phyloP scores from a whole-genome alignment of 2,888 invertebrate species.

The Plebejus melissa region DNA sequence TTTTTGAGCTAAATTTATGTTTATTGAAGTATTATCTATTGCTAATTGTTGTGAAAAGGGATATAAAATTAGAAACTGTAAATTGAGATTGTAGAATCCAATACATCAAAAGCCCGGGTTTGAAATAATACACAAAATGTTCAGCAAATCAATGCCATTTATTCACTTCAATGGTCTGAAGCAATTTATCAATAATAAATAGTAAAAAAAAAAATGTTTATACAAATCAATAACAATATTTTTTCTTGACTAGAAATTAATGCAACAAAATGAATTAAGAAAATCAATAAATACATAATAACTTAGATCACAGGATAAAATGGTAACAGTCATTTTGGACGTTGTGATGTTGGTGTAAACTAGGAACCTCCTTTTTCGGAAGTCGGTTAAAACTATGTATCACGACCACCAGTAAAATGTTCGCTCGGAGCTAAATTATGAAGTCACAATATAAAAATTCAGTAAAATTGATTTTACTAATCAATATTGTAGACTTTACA shows the following conservation, averaged over 20 bases:
- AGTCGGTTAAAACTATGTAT: background rate
- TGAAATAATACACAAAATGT: constrained; percentile 27
- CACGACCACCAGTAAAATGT: constrained; percentile 17
- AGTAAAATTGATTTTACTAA: constrained; percentile 10
- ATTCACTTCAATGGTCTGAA: constrained; percentile 68
- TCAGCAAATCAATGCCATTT: constrained; percentile 56
- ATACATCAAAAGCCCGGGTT: background rate
- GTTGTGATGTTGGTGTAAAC: constrained; percentile 11
- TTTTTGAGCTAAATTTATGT: too few species aligned
- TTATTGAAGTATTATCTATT: too few species aligned
- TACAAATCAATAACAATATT: constrained; percentile 60
- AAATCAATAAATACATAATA: constrained; percentile 27
- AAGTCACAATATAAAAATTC: background rate
- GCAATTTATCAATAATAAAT: constrained; percentile 63
- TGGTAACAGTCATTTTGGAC: constrained; percentile 26
- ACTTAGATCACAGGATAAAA: constrained; percentile 27
- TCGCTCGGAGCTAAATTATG: background rate
- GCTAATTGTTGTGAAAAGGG: background rate
- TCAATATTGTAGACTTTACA: constrained; percentile 1
- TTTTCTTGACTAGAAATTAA: constrained; percentile 59
- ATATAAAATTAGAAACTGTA: background rate
- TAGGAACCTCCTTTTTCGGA: background rate
- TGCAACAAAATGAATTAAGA: constrained; percentile 24
- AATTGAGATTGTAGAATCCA: background rate
- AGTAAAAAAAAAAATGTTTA: constrained; percentile 65